Base-by-base conservation (phyloP, 2,888 invertebrate species). In the Netelia inedita region DNA sequence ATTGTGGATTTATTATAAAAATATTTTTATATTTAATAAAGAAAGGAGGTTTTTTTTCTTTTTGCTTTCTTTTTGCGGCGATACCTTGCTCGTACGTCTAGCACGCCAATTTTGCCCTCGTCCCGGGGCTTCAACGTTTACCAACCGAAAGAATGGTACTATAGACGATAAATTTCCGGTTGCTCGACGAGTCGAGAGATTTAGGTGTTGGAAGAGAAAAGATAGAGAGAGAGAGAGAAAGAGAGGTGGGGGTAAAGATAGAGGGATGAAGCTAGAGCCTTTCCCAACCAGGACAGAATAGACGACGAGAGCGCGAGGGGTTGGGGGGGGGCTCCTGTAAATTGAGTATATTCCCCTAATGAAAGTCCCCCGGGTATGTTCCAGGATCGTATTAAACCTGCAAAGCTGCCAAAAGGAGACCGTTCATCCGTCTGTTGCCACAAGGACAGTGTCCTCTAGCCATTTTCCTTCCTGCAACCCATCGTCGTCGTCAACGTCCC, bases 281-380 rank as follows among this genome's bases (percentile, higher is more conserved):
- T 46, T 46, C 46, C 6, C 46, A 46, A 10, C 46, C 46, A 55
- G 19, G 19, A 9, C 1, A 19, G 19, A 16, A 16, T 28, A 19
- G 71, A 61, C 66, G 53, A 66, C n/a, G 35, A 63, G 50, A 21
- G 73, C 65, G 19, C 41, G 66, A 11, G 50, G 50, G 76, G 75
- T 83, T 68, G 82, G 43, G 69, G 50, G 61, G 89, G 89, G 90
- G 82, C 89, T 90, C 89, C 91, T 92, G 92, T 92, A 92, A 92
- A 92, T 92, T 92, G 90, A 91, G 92, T 92, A 92, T 92, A 92
- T 92, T 92, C 91, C 89, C 91, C 91, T 92, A 92, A 92, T 92
- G 92, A 92, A 92, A 92, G 92, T 92, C 92, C 90, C 92, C 87
- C 87, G 91, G 91, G 91, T 89, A 91, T 90, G 89, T 92, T 89